Evolutionary conservation across 2,797 vertebrate genomes (phyloP).

Genomic region (Enteromius trimaculatus): DNA sequence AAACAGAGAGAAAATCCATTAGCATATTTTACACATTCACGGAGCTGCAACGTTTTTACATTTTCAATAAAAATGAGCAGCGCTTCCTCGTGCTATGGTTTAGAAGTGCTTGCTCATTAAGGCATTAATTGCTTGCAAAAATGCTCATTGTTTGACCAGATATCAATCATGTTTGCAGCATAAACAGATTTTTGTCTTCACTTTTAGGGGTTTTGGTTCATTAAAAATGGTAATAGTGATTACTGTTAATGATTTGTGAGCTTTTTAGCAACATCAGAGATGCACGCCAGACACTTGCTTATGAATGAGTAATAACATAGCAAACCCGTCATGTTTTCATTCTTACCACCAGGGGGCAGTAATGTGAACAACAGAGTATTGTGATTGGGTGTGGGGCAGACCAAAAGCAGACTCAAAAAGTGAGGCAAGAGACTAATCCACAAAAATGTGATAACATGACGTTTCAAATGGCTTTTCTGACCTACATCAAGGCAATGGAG

Average conservation of each 20-base stretch:
- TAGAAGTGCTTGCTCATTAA: no score
- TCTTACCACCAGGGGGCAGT: constrained; percentile 42
- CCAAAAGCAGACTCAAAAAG: constrained; percentile 33
- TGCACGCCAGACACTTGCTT: neutral
- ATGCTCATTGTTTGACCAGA: neutral
- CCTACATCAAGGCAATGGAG: constrained; percentile 6
- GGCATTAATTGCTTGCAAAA: no score
- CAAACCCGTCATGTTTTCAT: constrained; percentile 1
- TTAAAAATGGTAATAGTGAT: neutral
- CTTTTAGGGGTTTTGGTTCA: no score
- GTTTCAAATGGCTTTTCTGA: constrained; percentile 41
- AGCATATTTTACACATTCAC: constrained; percentile 15
- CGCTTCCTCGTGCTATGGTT: neutral
- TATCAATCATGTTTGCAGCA: neutral
- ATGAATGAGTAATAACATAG: neutral
- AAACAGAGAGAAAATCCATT: constrained; percentile 28
- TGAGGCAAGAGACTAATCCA: constrained; percentile 28
- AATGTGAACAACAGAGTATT: neutral
- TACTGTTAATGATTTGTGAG: neutral
- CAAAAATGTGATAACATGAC: constrained; percentile 46
- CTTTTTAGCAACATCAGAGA: neutral
- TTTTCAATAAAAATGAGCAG: neutral
- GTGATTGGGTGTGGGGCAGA: constrained; percentile 15
- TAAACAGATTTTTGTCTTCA: neutral
- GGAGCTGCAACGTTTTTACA: neutral